Evolutionary conservation across 1,140 invertebrate genomes (phyloP).

Genomic region (Neelides sp.): DNA sequence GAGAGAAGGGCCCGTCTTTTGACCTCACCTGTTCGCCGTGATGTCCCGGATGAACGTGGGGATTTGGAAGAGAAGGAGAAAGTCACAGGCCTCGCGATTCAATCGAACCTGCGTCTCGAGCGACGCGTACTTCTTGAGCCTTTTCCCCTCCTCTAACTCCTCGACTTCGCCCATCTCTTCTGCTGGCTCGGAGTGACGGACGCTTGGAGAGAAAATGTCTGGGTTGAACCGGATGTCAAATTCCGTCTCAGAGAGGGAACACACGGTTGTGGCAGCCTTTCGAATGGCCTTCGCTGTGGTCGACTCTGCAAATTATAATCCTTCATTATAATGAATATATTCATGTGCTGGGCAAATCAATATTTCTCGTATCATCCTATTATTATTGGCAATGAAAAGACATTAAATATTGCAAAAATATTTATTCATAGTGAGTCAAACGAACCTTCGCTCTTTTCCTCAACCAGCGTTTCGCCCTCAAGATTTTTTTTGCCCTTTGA

Average conservation of each 20-base stretch:
- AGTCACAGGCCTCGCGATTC: conserved; percentile 80
- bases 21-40: conserved; percentile 43
- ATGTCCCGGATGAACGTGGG: conserved; percentile 57
- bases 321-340: no score
- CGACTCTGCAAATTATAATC: conserved; percentile 50
- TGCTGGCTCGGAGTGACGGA: conserved; percentile 59
- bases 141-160: conserved; percentile 2
- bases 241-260: conserved; percentile 82
- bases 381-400: no score
- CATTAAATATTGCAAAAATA: no score
- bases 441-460: conserved; percentile 35
- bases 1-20: no score
- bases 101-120: conserved; percentile 24
- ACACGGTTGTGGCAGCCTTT: conserved; percentile 74
- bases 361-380: conserved; percentile 4
- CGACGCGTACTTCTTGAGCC: conserved; percentile 25
- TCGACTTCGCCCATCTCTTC: conserved; percentile 65
- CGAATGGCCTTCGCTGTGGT: conserved; percentile 78
- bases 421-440: no score
- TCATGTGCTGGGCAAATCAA: conserved; percentile 61
- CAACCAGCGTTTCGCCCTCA: conserved; percentile 16
- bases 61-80: conserved; percentile 82
- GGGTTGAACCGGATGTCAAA: conserved; percentile 97
- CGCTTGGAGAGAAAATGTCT: conserved; percentile 89
- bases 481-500: conserved; percentile 26